Evolutionary conservation across 92 coral and sea anemone species (phyloP).

Genomic region (Phenganax stokvisi): DNA sequence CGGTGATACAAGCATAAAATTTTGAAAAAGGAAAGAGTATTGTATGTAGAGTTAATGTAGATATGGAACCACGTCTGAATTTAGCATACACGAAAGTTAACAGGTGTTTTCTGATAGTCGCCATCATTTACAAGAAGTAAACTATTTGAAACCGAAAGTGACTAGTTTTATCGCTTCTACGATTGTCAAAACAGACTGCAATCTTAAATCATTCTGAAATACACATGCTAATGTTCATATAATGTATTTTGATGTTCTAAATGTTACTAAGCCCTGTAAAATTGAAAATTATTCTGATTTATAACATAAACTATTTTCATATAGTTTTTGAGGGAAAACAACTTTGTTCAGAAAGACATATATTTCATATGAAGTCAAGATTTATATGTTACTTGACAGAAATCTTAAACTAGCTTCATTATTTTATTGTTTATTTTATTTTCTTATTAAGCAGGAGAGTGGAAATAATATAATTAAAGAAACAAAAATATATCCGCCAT

Average conservation of each 20-base stretch:
- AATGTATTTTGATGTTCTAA: too few species aligned
- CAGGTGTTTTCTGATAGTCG: constrained; percentile 2
- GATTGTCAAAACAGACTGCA: too few species aligned
- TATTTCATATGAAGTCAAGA: too few species aligned
- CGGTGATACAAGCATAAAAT: constrained; percentile 3
- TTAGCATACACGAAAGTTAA: neutral
- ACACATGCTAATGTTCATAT: too few species aligned
- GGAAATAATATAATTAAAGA: constrained; percentile 1
- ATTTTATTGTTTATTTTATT: neutral
- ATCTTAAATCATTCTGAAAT: too few species aligned
- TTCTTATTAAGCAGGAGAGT: neutral
- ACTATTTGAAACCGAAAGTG: neutral
- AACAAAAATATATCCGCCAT: constrained; percentile 34
- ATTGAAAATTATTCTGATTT: too few species aligned
- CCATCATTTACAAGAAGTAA: neutral
- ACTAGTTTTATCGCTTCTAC: too few species aligned
- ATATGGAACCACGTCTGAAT: constrained; percentile 4
- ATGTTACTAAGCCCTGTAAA: too few species aligned
- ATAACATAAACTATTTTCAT: too few species aligned
- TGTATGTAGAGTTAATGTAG: neutral
- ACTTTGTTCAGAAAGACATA: too few species aligned
- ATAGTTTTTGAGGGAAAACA: too few species aligned
- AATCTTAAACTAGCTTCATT: neutral
- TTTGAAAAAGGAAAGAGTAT: neutral
- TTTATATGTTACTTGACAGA: neutral